phyloP scores from a whole-genome alignment of 2,797 vertebrate species.

The Eptatretus atami region DNA sequence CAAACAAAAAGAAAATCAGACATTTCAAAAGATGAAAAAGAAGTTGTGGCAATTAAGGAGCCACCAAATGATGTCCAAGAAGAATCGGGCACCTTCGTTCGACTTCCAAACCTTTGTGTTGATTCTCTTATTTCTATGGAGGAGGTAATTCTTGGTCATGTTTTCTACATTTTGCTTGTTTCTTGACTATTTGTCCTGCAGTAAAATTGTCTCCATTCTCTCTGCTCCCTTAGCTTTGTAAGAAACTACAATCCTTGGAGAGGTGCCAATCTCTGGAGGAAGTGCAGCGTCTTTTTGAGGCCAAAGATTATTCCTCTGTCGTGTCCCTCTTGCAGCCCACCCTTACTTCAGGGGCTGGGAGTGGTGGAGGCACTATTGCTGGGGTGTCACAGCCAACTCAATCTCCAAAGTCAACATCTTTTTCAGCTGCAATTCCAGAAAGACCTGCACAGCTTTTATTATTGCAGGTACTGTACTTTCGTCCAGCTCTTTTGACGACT shows the following conservation, averaged over 20 bases:
- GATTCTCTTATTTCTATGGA: constrained; percentile 56
- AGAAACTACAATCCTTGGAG: constrained; percentile 72
- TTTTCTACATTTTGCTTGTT: background rate
- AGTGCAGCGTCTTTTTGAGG: constrained; percentile 67
- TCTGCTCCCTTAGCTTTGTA: constrained; percentile 13
- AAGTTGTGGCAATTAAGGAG: too few species aligned
- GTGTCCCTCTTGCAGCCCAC: constrained; percentile 59
- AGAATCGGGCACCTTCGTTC: constrained; percentile 16
- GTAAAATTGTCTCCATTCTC: too few species aligned
- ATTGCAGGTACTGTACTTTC: constrained; percentile 28
- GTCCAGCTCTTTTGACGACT: too few species aligned
- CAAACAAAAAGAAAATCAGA: constrained; percentile 16
- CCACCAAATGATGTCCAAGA: too few species aligned
- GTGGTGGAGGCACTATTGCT: constrained; percentile 1
- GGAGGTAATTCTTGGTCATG: constrained; percentile 24
- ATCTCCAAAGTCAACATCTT: constrained; percentile 25
- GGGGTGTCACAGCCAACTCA: background rate
- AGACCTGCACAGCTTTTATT: constrained; percentile 67
- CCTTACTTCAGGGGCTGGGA: constrained; percentile 14
- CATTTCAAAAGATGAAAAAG: too few species aligned
- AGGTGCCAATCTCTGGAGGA: constrained; percentile 90
- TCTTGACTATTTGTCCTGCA: too few species aligned
- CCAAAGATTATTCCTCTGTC: constrained; percentile 44
- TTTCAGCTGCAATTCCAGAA: constrained; percentile 61
- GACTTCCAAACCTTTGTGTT: constrained; percentile 42